Base-by-base conservation (phyloP, 2,888 invertebrate species). In the Dryobotodes eremita region DNA sequence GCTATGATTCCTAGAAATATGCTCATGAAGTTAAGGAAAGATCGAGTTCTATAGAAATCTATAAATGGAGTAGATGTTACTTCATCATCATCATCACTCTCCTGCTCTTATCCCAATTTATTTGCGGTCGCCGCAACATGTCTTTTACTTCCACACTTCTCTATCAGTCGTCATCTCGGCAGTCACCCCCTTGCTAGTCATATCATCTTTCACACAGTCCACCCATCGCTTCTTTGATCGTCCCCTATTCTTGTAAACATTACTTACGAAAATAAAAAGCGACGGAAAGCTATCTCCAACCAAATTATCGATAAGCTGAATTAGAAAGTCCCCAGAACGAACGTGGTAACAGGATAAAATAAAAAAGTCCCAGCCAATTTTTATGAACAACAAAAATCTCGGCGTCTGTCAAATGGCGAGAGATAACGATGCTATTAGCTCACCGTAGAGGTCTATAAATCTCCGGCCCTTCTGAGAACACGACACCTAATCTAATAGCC, bases 391-490 rank as follows among this genome's bases (percentile, higher is more conserved):
- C 36, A 82, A 74, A 82, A 72, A 66, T 17, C 11, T 23, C 48
- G 31, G 8, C 8, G 70, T 8, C n/a, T 72, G n/a, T 65, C 65
- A 61, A 61, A 17, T 65, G 55, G 61, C 68, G 46, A 42, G 61
- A 70, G 23, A 75, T 68, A 71, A 65, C 65, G 68, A 74, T 42
- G 71, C 79, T 15, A 71, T 66, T 74, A 79, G 76, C 71, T 66
- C 15, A 50, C 46, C 6, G 62, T 20, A 23, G 75, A 68, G 72
- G 17, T 0, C 50, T 66, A 66, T 81, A 84, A 73, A 73, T 84
- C 26, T 68, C 26, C 13, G 17, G n/a, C 53, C 53, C 66, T 84
- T 84, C 84, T 46, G 61, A 82, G 85, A 84, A 84, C 46, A 23
- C 55, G 13, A 15, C 71, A 26, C 23, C 69, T 23, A 61, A 71